Base-by-base conservation (phyloP, 2,113 vertebrate species). In the Prietella phreatophila region DNA sequence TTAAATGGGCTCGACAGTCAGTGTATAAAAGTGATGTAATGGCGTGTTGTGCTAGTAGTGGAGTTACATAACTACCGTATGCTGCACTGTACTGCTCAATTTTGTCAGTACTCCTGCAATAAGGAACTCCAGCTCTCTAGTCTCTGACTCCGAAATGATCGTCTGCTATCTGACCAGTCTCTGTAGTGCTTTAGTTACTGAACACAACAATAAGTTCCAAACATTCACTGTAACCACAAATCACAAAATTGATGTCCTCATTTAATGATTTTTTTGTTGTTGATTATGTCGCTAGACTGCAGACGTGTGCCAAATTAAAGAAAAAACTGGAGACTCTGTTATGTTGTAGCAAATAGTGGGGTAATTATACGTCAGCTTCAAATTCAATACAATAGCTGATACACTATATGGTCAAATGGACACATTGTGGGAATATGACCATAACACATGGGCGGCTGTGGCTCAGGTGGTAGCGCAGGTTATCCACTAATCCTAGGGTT, bases 21-120 rank as follows among this genome's bases (percentile, higher is more conserved):
- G 80, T 80, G 76, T 80, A 55, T 79, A 79, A 79, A 55, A 55
- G 76, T 82, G 56, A 82, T 82, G 80, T 82, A 82, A 82, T 60
- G 33, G 80, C 13, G 10, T 42, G 80, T 39, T 60, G 56, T 82
- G 56, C 80, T 82, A 82, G 36, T 82, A 82, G 58, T 82, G 80
- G 80, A 61, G 80, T 82, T 82, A 82, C 42, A 42, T 82, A 82
- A 82, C 56, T 39, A 61, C 33, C 80, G 22, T 82, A 61, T 82
- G 80, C 80, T 82, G 80, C 80, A 42, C 33, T 82, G 56, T 82
- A 61, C 80, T 82, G 80, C 56, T 82, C 80, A 61, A 22, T 61
- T 61, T 60, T 82, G 33, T 61, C 76, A 80, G 27, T 56, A n/a
- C 20, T 80, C 76, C 50, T 80, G 76, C 47, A 82, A 61, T 36